A percentile compares a stretch with the other conserved stretches of the same genome.
phyloP scores from a whole-genome alignment of 1,140 invertebrate genomes.

The Harlomillsia oculata region DNA sequence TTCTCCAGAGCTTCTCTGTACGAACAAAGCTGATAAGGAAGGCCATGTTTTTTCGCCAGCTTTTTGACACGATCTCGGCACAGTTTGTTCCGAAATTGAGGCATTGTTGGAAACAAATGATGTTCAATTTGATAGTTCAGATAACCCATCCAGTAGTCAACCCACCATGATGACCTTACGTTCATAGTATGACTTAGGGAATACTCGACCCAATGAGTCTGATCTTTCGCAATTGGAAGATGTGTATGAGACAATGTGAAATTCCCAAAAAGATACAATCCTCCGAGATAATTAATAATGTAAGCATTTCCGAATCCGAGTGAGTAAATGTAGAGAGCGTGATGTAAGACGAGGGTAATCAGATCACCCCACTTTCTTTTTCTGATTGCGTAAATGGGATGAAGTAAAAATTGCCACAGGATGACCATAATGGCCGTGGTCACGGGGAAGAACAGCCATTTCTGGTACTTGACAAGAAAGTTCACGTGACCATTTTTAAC shows the following conservation, averaged over 20 bases:
- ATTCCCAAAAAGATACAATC: background rate
- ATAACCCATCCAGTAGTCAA: slow-evolving; percentile 18
- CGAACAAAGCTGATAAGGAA: background rate
- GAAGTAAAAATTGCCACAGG: background rate
- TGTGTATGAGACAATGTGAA: slow-evolving; percentile 14
- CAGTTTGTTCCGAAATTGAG: slow-evolving; percentile 9
- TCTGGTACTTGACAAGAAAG: too few relatives aligned
- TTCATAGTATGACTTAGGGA: slow-evolving; percentile 11
- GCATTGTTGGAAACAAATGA: slow-evolving; percentile 5
- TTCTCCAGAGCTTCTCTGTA: background rate
- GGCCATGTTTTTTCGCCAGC: background rate
- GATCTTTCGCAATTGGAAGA: background rate
- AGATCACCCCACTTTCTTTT: slow-evolving; percentile 3
- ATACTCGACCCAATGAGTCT: slow-evolving; percentile 22
- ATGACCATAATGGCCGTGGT: background rate
- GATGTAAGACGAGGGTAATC: background rate
- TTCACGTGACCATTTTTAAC: background rate
- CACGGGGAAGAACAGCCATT: background rate
- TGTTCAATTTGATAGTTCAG: slow-evolving; percentile 17
- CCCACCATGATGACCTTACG: slow-evolving; percentile 9
- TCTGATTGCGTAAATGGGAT: slow-evolving; percentile 3
- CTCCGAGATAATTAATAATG: background rate
- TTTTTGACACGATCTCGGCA: background rate
- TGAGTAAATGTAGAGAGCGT: background rate
- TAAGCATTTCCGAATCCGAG: background rate